phyloP scores from a whole-genome alignment of 1,140 invertebrate species.

The Anthonomus grandis region DNA sequence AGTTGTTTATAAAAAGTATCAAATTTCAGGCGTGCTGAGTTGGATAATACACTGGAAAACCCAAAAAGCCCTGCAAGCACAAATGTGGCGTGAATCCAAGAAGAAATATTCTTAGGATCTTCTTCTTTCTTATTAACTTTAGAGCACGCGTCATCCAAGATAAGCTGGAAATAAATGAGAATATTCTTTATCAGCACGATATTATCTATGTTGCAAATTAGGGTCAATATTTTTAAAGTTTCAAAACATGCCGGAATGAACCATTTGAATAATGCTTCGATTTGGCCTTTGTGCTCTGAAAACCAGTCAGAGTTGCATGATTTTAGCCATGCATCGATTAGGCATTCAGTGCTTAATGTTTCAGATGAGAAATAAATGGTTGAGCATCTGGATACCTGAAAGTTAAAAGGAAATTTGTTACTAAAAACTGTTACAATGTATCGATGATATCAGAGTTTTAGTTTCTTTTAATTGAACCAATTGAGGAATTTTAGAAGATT shows the following conservation, averaged over 20 bases:
- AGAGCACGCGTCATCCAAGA: constrained; percentile 67
- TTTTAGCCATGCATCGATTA: constrained; percentile 74
- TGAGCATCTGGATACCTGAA: constrained; percentile 69
- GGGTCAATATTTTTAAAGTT: constrained; percentile 57
- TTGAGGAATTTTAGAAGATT: too few relatives aligned
- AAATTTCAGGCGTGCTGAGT: constrained; percentile 67
- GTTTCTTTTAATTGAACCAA: too few relatives aligned
- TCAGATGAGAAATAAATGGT: constrained; percentile 87
- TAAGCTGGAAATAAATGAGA: constrained; percentile 71
- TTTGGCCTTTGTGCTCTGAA: constrained; percentile 57
- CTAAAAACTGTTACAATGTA: too few relatives aligned
- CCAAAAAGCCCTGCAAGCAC: constrained; percentile 77
- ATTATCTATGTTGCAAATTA: constrained; percentile 68
- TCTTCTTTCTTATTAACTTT: constrained; percentile 53
- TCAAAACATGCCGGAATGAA: constrained; percentile 65
- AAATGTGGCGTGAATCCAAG: constrained; percentile 75
- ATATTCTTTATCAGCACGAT: constrained; percentile 70
- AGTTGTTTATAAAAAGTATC: constrained; percentile 64
- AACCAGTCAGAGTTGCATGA: constrained; percentile 60
- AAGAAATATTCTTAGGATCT: constrained; percentile 60
- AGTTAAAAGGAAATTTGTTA: constrained; percentile 9
- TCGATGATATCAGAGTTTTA: too few relatives aligned
- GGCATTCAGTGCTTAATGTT: constrained; percentile 63
- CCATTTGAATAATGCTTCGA: constrained; percentile 72
- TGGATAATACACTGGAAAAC: constrained; percentile 70